These are phyloP conservation scores for Ganaspis sp. DNA, from an alignment of 1,140 invertebrate species.

Conservation along the genomic window DNA sequence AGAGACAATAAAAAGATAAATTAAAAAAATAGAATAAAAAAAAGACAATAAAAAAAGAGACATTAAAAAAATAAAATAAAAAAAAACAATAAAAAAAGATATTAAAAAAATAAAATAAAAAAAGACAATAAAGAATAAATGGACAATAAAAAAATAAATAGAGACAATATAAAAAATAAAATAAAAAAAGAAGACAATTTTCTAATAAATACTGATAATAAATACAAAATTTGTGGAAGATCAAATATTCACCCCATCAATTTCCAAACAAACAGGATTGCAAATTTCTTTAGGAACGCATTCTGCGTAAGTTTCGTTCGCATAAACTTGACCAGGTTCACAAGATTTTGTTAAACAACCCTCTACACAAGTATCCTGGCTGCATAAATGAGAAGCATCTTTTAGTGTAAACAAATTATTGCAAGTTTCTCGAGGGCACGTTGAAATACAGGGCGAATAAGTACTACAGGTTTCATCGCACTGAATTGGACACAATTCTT, in stretches of 20 bases:
- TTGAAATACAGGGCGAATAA: constrained; percentile 88
- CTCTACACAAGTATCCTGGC: constrained; percentile 86
- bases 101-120: neutral
- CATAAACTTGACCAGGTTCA: constrained; percentile 82
- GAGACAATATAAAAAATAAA: no score
- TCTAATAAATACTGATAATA: no score
- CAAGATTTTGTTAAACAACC: constrained; percentile 87
- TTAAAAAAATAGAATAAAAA: no score
- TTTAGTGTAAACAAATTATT: constrained; percentile 84
- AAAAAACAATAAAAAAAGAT: neutral
- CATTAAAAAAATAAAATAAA: neutral
- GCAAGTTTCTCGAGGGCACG: constrained; percentile 89
- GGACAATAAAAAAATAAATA: no score
- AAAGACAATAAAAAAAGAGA: no score
- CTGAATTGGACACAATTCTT: constrained; percentile 90
- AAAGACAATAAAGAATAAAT: no score
- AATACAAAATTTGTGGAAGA: neutral
- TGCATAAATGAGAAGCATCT: constrained; percentile 79
- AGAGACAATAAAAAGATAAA: no score
- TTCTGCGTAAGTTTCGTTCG: constrained; percentile 81
- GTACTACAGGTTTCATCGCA: constrained; percentile 87
- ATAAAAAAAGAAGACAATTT: no score
- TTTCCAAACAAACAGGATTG: constrained; percentile 82
- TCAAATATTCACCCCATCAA: constrained; percentile 78
- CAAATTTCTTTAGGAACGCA: constrained; percentile 86